A percentile compares a stretch with the other conserved stretches of the same genome.
These are phyloP conservation scores for Drosophila grimshawi DNA, from an alignment of 1,140 invertebrate species.

Conservation along the genomic window DNA sequence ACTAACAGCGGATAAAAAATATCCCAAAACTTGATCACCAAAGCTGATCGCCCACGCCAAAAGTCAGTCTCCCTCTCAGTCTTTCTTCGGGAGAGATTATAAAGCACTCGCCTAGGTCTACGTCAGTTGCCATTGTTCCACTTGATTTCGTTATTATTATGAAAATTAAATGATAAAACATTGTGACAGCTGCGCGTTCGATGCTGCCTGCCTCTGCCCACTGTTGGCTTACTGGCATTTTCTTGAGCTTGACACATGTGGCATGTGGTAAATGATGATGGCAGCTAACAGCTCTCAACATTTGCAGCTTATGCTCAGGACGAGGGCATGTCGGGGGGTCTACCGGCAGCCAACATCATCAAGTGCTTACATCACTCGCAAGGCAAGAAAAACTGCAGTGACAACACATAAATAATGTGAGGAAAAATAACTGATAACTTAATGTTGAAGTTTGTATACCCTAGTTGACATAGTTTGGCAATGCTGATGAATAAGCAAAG, in stretches of 20 bases:
- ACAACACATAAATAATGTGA: constrained; percentile 66
- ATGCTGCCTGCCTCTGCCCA: constrained; percentile 12
- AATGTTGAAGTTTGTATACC: constrained; percentile 26
- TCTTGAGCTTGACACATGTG: constrained; percentile 25
- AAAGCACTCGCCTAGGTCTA: not conserved
- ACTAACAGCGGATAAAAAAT: constrained; percentile 53
- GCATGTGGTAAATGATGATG: constrained; percentile 73
- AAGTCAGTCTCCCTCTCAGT: not conserved
- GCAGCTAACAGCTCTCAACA: constrained; percentile 67
- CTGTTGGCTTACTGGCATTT: constrained; percentile 66
- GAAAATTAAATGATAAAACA: constrained; percentile 83
- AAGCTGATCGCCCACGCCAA: constrained; percentile 19
- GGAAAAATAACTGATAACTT: constrained; percentile 33
- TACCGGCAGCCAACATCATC: not conserved
- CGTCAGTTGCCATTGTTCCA: constrained; percentile 50
- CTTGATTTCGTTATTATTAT: constrained; percentile 80
- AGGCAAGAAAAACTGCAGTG: constrained; percentile 54
- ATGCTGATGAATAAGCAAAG: not conserved
- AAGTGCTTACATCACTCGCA: constrained; percentile 67
- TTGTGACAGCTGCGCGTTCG: constrained; percentile 75
- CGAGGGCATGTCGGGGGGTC: too few relatives aligned
- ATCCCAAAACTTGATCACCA: constrained; percentile 14
- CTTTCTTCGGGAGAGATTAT: constrained; percentile 18
- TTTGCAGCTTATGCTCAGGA: constrained; percentile 36
- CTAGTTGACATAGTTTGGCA: constrained; percentile 22